Percentiles rank a stretch among this genome's conserved stretches.
These are phyloP conservation scores for Anthopleura xanthogrammica DNA, from an alignment of 92 coral and sea anemone species.

Conservation along the genomic window DNA sequence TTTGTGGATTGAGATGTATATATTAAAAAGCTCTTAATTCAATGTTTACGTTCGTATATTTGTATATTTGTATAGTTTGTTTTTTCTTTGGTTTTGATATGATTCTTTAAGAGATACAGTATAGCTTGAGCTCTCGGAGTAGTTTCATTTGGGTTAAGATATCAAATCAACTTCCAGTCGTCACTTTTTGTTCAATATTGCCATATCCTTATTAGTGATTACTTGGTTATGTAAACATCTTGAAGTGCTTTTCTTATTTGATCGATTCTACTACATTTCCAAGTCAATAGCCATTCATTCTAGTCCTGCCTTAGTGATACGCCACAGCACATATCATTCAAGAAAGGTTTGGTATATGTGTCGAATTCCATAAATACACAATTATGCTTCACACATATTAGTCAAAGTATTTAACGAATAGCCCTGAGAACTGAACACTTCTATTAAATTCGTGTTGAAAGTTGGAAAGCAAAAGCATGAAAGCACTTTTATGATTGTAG, in stretches of 20 bases:
- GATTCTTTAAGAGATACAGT: background rate
- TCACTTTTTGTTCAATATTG: background rate
- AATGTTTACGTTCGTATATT: background rate
- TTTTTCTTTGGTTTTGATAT: background rate
- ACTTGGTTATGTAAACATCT: background rate
- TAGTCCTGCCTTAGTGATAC: background rate
- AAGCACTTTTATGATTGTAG: conserved; percentile 14
- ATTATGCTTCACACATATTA: conserved; percentile 22
- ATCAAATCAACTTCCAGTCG: background rate
- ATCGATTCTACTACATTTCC: too few species aligned
- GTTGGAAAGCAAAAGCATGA: conserved; percentile 17
- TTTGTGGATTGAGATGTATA: background rate
- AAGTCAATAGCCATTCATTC: too few species aligned
- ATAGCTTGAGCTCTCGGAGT: background rate
- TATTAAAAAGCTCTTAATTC: background rate
- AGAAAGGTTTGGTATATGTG: background rate
- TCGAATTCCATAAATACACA: background rate
- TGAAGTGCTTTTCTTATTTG: background rate
- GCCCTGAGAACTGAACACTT: conserved; percentile 35
- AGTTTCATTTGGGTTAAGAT: background rate
- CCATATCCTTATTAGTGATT: background rate
- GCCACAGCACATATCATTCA: background rate
- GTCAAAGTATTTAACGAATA: conserved; percentile 25
- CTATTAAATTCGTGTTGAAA: conserved; percentile 16
- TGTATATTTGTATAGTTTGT: background rate